Evolutionary conservation across 1,140 invertebrate genomes (phyloP), one percentile per base, ranked within the genome.

Genomic region (Metaphire vulgaris): DNA sequence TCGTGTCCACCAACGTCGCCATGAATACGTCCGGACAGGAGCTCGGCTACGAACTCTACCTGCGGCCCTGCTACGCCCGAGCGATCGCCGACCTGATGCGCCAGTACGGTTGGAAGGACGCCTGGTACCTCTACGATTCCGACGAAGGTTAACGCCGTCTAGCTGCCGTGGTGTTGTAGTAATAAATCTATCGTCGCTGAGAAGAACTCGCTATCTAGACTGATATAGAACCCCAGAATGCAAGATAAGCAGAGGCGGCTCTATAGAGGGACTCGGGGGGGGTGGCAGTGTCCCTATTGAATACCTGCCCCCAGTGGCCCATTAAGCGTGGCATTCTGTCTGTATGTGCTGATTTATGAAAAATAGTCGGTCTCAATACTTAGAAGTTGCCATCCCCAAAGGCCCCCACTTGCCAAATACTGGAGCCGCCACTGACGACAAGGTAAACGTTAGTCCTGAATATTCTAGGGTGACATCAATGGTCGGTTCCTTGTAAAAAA

Each of bases 121-220:
- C 97, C 81, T 93, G 96, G 83, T 98, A 96, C 87, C 89, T 98
- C 76, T 97, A 97, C 85, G 93, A 96, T 87, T 95, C 94, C 2
- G 93, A 96, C 83, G 94, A 96, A 86, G 95, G 95, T 96, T 88
- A 91, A 92, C 90, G 79, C 81, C 81, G 68, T 69, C 69, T 33
- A 15, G n/a, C n/a, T n/a, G n/a, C n/a, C n/a, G 28, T 68, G 30
- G 2, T 64, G 33, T 34, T 1, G 67, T 41, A 33, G 67, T 67
- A 2, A 30, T 14, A 16, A 21, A n/a, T 1, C 6, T 21, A n/a
- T 70, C 26, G 64, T 64, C 1, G 14, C n/a, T 72, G 26, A 28
- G 12, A 70, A 30, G 34, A 32, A 26, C 14, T 28, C 21, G 33
- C 64, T 30, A 56, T 69, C 30, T 29, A 31, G 1, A 6, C 30